Conservation (phyloP, 2,113 vertebrate genomes). For the Gila orcuttii region DNA sequence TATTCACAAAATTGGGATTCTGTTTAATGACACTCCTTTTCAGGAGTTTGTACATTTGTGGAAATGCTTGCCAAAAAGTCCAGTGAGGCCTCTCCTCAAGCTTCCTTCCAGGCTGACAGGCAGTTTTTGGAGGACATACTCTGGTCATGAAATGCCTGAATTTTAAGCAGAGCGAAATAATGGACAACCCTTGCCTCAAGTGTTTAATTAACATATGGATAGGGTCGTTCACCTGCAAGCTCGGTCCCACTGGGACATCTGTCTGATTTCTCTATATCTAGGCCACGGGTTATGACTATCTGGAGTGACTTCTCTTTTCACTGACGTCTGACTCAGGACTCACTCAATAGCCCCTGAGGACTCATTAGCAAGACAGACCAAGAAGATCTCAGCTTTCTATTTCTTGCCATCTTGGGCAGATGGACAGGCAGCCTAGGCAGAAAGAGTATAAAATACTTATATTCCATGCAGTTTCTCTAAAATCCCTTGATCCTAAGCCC, state of each 20-base stretch:
- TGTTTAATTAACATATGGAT: constrained; percentile 50
- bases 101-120: constrained; percentile 32
- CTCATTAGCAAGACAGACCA: constrained; percentile 48
- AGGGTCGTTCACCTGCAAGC: constrained; percentile 30
- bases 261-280: constrained; percentile 41
- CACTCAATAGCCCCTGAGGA: constrained; percentile 49
- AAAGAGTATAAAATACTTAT: constrained; percentile 13
- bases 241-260: constrained; percentile 40
- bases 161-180: constrained; percentile 43
- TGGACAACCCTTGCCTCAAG: constrained; percentile 34
- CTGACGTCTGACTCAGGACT: constrained; percentile 43
- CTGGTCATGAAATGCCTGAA: not conserved
- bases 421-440: constrained; percentile 18
- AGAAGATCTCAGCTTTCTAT: constrained; percentile 23
- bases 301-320: constrained; percentile 46
- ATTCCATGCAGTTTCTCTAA: constrained; percentile 29
- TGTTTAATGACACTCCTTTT: constrained; percentile 29
- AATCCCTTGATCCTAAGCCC: constrained; percentile 7
- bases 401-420: constrained; percentile 28
- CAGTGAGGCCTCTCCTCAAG: not conserved
- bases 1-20: not conserved
- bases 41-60: constrained; percentile 24
- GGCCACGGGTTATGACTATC: constrained; percentile 43
- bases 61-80: constrained; percentile 41
- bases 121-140: constrained; percentile 24